Percentiles rank a stretch among this genome's conserved stretches.
Conservation (phyloP, 2,888 invertebrate genomes). For the Serrognathus titanus region DNA sequence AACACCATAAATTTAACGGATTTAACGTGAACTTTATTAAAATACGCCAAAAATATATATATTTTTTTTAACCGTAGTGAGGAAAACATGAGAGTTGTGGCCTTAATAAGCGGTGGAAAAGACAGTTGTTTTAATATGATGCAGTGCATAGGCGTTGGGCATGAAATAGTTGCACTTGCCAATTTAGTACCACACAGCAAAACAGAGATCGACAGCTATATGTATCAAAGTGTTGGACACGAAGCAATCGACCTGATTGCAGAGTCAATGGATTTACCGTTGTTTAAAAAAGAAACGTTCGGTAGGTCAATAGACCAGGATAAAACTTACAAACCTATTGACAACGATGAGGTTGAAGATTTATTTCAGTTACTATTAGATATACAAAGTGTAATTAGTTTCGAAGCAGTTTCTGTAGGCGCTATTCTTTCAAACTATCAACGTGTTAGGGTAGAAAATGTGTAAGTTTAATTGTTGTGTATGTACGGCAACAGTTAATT, state of each 20-base stretch:
- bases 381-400: constrained; percentile 61
- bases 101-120: constrained; percentile 95
- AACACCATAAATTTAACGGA: too few relatives aligned
- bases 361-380: constrained; percentile 76
- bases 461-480: constrained; percentile 63
- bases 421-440: constrained; percentile 99
- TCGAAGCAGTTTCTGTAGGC: constrained; percentile 94
- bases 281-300: constrained; percentile 79
- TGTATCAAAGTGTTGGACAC: constrained; percentile 99
- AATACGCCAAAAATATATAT: too few relatives aligned
- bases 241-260: constrained; percentile 90
- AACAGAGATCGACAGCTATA: constrained; percentile 71
- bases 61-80: not conserved
- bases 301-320: constrained; percentile 80
- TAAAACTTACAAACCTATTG: constrained; percentile 74
- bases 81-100: constrained; percentile 77
- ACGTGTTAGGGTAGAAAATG: constrained; percentile 94
- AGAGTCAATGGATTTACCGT: constrained; percentile 88
- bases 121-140: constrained; percentile 99
- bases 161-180: constrained; percentile 92
- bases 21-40: too few relatives aligned
- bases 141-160: constrained; percentile 94
- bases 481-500: not conserved
- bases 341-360: constrained; percentile 96
- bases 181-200: constrained; percentile 85